Evolutionary conservation across 2,113 vertebrate genomes (phyloP), one percentile per base, ranked within the genome.

Genomic region (Rhabdornis inornatus): DNA sequence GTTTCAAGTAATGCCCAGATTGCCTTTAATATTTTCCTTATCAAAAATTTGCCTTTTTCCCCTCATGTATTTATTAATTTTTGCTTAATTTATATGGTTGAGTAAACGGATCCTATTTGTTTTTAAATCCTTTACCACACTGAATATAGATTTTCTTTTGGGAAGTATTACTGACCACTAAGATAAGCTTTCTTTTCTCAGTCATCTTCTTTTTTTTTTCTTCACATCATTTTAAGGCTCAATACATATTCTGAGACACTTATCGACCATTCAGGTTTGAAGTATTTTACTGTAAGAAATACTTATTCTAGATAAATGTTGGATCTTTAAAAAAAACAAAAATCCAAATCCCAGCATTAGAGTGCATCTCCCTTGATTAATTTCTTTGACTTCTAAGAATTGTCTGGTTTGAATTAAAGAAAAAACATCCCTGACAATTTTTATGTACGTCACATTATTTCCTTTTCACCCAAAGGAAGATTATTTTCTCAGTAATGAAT

Each of bases 31-130:
- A 57, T 40, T 75, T 79, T 35, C 3, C 6, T 7, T 2, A 6
- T 19, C 1, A 84, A 87, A 78, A 77, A 30, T 6, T 22, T 20
- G 2, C 2, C 1, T 69, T 39, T 69, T 22, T 0, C 4, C 1
- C 4, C 6, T 76, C 27, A 24, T 31, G 1, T 15, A 44, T 85
- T 74, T 40, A 49, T 45, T 70, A 0, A 6, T 35, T 81, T 87
- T 81, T 84, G 8, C 12, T 81, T 35, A 39, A 63, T 80, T n/a
- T 33, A 24, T 40, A 40, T 24, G 6, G 1, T 11, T 87, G 60
- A 65, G 49, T 27, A 64, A 83, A 42, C 2, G 11, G 6, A 40
- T 37, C 5, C 13, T 65, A 13, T 80, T 80, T 91, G 1, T 1
- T 80, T 79, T 72, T 15, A 71, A 83, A 76, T 76, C 12, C 5